Percentiles rank a stretch among this genome's conserved stretches.
Conservation (phyloP, 1,140 invertebrate species). For the Palaemon carinicauda region DNA sequence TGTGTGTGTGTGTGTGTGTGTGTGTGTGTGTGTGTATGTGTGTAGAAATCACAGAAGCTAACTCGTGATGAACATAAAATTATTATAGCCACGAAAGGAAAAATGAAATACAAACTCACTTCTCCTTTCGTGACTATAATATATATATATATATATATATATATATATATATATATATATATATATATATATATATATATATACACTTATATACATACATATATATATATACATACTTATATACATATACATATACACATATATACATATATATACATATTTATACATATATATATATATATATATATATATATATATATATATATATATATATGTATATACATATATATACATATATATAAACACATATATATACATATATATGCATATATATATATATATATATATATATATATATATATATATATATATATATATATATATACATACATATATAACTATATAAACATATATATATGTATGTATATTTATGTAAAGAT, state of each 20-base stretch:
- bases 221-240: too few relatives aligned
- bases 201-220: too few relatives aligned
- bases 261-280: neutral
- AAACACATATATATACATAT: neutral
- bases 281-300: neutral
- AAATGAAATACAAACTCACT: too few relatives aligned
- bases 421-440: too few relatives aligned
- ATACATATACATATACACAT: neutral
- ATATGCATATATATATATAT: neutral
- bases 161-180: neutral
- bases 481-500: too few relatives aligned
- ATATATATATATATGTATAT: neutral
- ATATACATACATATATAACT: too few relatives aligned
- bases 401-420: neutral
- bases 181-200: neutral
- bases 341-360: neutral
- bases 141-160: too few relatives aligned
- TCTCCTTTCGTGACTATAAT: too few relatives aligned
- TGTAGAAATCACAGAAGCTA: too few relatives aligned
- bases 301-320: neutral
- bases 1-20: neutral
- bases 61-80: too few relatives aligned
- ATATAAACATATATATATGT: too few relatives aligned
- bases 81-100: too few relatives aligned
- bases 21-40: neutral